Conservation (phyloP, 2,113 vertebrate species). For the Burhinus bistriatus region DNA sequence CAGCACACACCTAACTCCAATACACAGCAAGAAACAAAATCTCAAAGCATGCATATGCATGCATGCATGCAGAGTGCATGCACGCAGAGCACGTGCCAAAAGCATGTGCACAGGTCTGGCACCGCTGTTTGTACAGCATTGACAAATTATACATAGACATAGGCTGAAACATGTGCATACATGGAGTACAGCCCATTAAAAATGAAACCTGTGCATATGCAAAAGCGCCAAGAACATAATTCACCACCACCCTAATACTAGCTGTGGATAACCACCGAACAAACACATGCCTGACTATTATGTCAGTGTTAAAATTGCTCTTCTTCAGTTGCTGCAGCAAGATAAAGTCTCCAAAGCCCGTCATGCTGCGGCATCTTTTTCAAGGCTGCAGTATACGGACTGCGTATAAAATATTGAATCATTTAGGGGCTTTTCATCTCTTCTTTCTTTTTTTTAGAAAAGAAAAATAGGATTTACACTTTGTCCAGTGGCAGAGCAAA, state of each 20-base stretch:
- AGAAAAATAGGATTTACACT: slow-evolving; percentile 15
- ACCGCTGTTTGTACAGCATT: rapidly evolving
- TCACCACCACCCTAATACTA: neutral
- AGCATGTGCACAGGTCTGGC: neutral
- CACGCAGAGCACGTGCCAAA: neutral
- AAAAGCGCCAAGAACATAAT: neutral
- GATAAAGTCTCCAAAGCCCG: slow-evolving; percentile 51
- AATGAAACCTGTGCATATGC: neutral
- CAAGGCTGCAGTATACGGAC: slow-evolving; percentile 1
- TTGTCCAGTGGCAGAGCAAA: slow-evolving; percentile 14
- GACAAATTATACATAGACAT: neutral
- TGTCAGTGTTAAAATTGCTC: slow-evolving; percentile 59
- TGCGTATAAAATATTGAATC: slow-evolving; percentile 45
- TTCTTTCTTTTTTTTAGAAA: neutral
- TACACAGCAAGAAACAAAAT: rapidly evolving
- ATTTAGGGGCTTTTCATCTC: slow-evolving; percentile 42
- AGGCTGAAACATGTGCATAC: neutral
- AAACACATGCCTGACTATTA: slow-evolving; percentile 42
- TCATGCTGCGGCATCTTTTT: slow-evolving; percentile 45
- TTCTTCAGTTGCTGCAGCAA: slow-evolving; percentile 51
- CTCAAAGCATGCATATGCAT: rapidly evolving
- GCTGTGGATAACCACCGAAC: neutral
- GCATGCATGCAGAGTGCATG: neutral
- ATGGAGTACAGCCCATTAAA: neutral
- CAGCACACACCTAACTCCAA: rapidly evolving